Conservation (phyloP, 2,888 invertebrate genomes). For the Athripsodes cinereus region DNA sequence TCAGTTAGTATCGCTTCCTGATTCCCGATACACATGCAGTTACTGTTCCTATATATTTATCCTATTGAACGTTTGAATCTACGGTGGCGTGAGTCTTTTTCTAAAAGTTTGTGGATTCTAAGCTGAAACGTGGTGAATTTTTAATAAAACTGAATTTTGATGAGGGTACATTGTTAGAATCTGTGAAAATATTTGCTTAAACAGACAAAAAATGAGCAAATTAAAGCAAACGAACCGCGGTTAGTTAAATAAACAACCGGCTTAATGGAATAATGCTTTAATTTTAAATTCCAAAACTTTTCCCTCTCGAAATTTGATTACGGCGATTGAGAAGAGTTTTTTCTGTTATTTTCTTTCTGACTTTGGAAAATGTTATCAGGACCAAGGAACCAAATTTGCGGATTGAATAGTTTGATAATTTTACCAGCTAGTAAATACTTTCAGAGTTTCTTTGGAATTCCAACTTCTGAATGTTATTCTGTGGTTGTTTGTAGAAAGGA, state of each 20-base stretch:
- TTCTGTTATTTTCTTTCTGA: not conserved
- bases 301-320: conserved; percentile 6
- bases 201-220: conserved; percentile 13
- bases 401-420: conserved; percentile 11
- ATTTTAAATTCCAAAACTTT: conserved; percentile 8
- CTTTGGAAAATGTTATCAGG: not conserved
- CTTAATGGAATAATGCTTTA: conserved; percentile 8
- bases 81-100: not conserved
- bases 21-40: too few relatives aligned
- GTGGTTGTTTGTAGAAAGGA: too few relatives aligned
- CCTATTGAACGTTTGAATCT: too few relatives aligned
- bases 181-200: conserved; percentile 16
- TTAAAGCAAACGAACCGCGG: conserved; percentile 15
- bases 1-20: too few relatives aligned
- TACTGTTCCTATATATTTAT: too few relatives aligned
- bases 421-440: conserved; percentile 9
- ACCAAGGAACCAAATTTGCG: not conserved
- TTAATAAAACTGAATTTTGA: conserved; percentile 9
- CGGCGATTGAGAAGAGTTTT: conserved; percentile 11
- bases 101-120: not conserved
- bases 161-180: conserved; percentile 13
- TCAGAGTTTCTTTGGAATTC: conserved; percentile 1
- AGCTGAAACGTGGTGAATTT: not conserved
- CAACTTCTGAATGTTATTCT: too few relatives aligned
- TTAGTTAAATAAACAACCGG: conserved; percentile 14